Evolutionary conservation across 2,888 invertebrate species (phyloP).

Genomic region (Cryptocephalus primarius): DNA sequence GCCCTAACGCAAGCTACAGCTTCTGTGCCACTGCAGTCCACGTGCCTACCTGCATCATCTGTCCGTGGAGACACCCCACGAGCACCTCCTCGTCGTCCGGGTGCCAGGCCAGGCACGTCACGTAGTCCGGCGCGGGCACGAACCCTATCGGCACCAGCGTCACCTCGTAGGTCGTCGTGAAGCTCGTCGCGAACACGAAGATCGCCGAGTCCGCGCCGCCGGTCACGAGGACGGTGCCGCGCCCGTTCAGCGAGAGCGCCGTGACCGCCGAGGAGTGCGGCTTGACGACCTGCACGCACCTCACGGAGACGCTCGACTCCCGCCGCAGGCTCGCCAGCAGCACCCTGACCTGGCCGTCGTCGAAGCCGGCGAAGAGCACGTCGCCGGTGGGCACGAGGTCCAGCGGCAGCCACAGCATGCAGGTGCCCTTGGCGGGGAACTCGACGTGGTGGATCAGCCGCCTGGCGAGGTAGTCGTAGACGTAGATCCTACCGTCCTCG

Average conservation of each 20-base stretch:
- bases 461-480: constrained; percentile 57
- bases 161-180: constrained; percentile 20
- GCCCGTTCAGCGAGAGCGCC: constrained; percentile 47
- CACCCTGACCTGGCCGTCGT: constrained; percentile 57
- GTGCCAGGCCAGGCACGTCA: constrained; percentile 56
- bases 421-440: constrained; percentile 46
- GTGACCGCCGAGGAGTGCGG: constrained; percentile 56
- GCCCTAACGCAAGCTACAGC: no score
- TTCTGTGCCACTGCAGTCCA: no score
- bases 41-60: constrained; percentile 41
- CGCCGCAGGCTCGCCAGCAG: no score
- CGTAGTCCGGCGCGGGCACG: constrained; percentile 49
- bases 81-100: constrained; percentile 37
- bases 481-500: constrained; percentile 57
- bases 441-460: constrained; percentile 49
- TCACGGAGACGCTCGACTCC: not conserved
- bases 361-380: constrained; percentile 56
- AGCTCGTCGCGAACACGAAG: constrained; percentile 39
- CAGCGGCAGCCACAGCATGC: constrained; percentile 61
- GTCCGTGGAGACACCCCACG: constrained; percentile 45
- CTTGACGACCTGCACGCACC: constrained; percentile 43
- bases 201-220: constrained; percentile 57
- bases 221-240: constrained; percentile 50
- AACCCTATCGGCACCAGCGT: constrained; percentile 55
- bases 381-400: constrained; percentile 45